Conservation (phyloP, 2,888 invertebrate species). For the Lagria hirta region DNA sequence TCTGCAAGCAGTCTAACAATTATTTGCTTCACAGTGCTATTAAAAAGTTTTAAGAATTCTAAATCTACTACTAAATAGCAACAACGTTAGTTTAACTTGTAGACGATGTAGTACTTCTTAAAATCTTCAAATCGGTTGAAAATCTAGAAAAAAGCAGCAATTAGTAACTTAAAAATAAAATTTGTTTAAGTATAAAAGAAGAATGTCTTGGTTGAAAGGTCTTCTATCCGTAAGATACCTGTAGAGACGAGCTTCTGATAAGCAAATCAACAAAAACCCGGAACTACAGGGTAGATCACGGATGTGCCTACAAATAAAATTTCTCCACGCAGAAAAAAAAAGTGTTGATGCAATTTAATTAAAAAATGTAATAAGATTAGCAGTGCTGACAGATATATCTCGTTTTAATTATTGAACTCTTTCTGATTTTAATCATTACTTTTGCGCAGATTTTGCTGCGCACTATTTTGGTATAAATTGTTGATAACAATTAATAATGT, state of each 20-base stretch:
- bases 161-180: too few species aligned
- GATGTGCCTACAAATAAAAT: conserved; percentile 69
- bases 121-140: too few species aligned
- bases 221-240: conserved; percentile 99
- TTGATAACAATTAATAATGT: conserved; percentile 20
- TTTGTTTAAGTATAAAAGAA: too few species aligned
- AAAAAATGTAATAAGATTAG: background rate
- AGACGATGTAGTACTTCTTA: too few species aligned
- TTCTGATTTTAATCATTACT: conserved; percentile 45
- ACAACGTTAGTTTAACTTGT: too few species aligned
- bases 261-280: conserved; percentile 93
- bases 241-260: conserved; percentile 99
- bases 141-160: too few species aligned
- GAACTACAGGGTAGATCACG: conserved; percentile 99
- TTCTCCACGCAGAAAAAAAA: background rate
- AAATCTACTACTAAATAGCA: too few species aligned
- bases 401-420: conserved; percentile 18
- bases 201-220: conserved; percentile 74
- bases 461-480: conserved; percentile 29
- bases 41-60: too few species aligned
- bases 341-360: conserved; percentile 1
- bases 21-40: too few species aligned
- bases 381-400: conserved; percentile 2
- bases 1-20: too few species aligned
- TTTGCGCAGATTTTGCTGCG: conserved; percentile 48